Base-by-base conservation (phyloP, 2,888 invertebrate species). In the Hermodice carunculata region DNA sequence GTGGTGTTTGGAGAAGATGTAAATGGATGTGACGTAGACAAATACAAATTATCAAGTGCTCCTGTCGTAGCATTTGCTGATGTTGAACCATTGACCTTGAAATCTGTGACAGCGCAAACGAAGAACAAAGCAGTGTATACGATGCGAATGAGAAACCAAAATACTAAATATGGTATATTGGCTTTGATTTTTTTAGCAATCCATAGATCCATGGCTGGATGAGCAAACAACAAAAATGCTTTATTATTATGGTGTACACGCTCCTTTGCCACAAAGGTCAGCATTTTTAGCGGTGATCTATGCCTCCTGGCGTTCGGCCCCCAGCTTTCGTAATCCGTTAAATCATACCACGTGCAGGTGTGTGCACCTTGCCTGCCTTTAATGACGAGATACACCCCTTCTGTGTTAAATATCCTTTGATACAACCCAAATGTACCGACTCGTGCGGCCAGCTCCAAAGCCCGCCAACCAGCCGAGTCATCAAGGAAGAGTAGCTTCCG, bases 261-360 rank as follows among this genome's bases (percentile, higher is more conserved):
- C 28, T 63, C 57, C 42, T 63, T 63, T 28, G 57, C 63, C 31
- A 63, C n/a, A 2, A 40, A 28, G 17, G 42, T 46, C 22, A 63
- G 28, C 34, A 63, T 56, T 19, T 28, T 32, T 14, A 65, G 28
- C 8, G 65, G 65, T 17, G 65, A 65, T 24, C 37, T 28, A 14
- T 40, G 8, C 6, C 53, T 42, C n/a, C 65, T 32, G 24, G 43
- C 40, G 8, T 40, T 49, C n/a, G 22, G 40, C n/a, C 44, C 59
- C 29, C 22, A 51, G 32, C 60, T 61, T 42, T 65, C 65, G 32
- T 65, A 65, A 17, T 65, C 65, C n/a, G 65, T 65, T n/a, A 65
- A 52, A 37, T 65, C 65, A 48, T 61, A 65, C 63, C 63, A 63
- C 14, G 28, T 26, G 26, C 60, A 60, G 17, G 52, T 26, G 24